Evolutionary conservation across 2,888 invertebrate species (phyloP).

Genomic region (Barypeithes pellucidus): DNA sequence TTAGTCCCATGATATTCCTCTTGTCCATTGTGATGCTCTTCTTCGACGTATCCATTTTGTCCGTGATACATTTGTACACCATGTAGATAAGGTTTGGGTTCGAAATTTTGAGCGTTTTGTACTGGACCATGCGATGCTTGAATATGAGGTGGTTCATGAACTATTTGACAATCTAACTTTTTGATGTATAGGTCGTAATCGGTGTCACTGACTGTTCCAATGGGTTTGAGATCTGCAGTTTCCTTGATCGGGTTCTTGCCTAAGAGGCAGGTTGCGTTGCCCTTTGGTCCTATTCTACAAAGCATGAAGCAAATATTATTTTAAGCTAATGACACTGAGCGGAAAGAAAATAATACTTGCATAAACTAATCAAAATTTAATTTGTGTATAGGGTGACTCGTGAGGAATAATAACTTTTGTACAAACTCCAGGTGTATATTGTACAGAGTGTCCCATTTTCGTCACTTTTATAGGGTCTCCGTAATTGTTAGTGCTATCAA

Average conservation of each 20-base stretch:
- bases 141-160: slow-evolving; percentile 60
- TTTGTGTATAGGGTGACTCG: too few relatives aligned
- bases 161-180: slow-evolving; percentile 71
- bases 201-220: slow-evolving; percentile 74
- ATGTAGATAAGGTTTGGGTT: neutral
- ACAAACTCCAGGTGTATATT: too few relatives aligned
- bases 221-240: slow-evolving; percentile 71
- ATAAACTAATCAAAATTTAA: too few relatives aligned
- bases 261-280: slow-evolving; percentile 77
- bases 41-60: neutral
- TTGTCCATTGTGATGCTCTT: neutral
- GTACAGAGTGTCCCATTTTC: too few relatives aligned
- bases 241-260: slow-evolving; percentile 71
- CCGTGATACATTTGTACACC: slow-evolving; percentile 2
- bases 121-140: neutral
- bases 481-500: too few relatives aligned
- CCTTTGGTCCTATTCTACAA: slow-evolving; percentile 75
- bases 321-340: too few relatives aligned
- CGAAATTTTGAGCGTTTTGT: neutral
- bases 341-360: too few relatives aligned
- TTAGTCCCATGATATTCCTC: neutral
- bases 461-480: too few relatives aligned
- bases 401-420: too few relatives aligned
- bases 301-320: neutral
- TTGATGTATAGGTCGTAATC: slow-evolving; percentile 78